phyloP scores from a whole-genome alignment of 2,888 invertebrate genomes.

The Dasypogon diadema region DNA sequence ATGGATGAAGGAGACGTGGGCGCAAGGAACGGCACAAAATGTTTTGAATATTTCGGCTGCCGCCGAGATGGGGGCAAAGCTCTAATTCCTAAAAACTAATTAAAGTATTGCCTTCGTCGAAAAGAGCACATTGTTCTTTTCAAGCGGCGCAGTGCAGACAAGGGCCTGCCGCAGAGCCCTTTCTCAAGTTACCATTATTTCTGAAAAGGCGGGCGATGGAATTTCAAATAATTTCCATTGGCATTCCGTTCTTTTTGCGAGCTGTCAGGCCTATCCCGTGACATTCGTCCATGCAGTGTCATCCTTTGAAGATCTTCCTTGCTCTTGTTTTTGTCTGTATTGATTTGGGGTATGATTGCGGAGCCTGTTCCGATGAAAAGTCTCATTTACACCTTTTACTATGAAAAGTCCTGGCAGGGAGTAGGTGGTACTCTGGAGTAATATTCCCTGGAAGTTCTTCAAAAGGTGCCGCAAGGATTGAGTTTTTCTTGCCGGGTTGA shows the following conservation, averaged over 20 bases:
- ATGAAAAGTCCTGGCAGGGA: no score
- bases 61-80: background rate
- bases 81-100: slow-evolving; percentile 29
- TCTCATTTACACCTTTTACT: background rate
- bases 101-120: background rate
- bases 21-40: slow-evolving; percentile 14
- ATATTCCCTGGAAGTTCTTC: no score
- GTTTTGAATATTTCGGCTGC: slow-evolving; percentile 8
- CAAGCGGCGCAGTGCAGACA: slow-evolving; percentile 10
- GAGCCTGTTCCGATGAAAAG: background rate
- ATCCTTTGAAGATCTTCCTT: no score
- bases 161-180: background rate
- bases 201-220: background rate
- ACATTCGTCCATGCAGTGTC: no score
- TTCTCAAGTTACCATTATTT: slow-evolving; percentile 17
- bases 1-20: slow-evolving; percentile 22
- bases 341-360: background rate
- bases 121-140: slow-evolving; percentile 15
- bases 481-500: no score
- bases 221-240: background rate
- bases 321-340: no score
- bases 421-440: no score
- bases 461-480: no score
- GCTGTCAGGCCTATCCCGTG: no score
- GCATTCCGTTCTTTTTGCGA: background rate